Base-by-base conservation (phyloP, 2,113 vertebrate species). In the Eudorcas thomsonii region DNA sequence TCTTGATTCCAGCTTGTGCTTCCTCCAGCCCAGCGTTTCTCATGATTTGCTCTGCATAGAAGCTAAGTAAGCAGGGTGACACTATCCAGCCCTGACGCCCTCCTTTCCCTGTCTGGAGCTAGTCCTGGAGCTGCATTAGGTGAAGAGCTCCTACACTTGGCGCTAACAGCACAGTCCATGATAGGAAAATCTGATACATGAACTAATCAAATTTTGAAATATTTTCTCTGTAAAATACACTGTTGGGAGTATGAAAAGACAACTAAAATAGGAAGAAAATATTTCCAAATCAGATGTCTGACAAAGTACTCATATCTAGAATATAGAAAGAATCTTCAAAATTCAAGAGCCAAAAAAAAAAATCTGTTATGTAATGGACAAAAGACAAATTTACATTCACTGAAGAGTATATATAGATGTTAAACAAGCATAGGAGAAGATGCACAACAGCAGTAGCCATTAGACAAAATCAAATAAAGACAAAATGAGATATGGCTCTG, bases 41-140 rank as follows among this genome's bases (percentile, higher is more conserved):
- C n/a, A 36, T 71, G 64, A 71, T 71, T n/a, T 21, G 0, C 64
- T 6, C n/a, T 21, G 19, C 19, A 6, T 12, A 21, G 0, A 5
- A 21, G n/a, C 36, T 21, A 36, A 21, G 5, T 6, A 71, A 36
- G n/a, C 64, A 71, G 64, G n/a, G n/a, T 11, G n/a, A 36, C 17
- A 3, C 0, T 36, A 71, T 36, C 1, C 33, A 71, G 64, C n/a
- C n/a, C 9, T 21, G 64, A 11, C 0, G 0, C 21, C 0, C 19
- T 12, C 9, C n/a, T 21, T 36, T 19, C n/a, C n/a, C 64, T 71
- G 4, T 36, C 21, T 36, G 64, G n/a, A 71, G 6, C 9, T n/a
- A 2, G 1, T 33, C 7, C 50, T 82, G 50, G 33, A 55, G 33
- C 33, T 83, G 33, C 1, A 13, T 13, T 36, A 36, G 50, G n/a